Conservation (phyloP, 2,888 invertebrate species). For the Calameuta filiformis region DNA sequence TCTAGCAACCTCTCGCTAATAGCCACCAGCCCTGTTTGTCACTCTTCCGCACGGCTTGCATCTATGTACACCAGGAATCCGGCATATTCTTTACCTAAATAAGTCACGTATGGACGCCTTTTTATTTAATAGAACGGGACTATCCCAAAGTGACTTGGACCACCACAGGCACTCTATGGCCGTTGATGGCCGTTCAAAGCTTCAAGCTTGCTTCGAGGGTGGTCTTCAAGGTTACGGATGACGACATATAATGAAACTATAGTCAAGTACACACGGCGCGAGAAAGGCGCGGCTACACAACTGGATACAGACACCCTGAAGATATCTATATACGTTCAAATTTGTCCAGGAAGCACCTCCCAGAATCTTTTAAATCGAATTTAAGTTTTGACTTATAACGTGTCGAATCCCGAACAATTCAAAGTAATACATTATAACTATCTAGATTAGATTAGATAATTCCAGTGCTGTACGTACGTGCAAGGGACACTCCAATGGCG, state of each 20-base stretch:
- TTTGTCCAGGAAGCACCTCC: neutral
- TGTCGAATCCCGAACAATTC: neutral
- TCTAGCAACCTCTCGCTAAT: neutral
- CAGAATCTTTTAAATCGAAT: neutral
- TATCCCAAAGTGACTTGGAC: neutral
- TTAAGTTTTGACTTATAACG: neutral
- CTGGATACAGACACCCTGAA: neutral
- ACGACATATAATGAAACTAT: neutral
- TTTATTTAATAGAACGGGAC: neutral
- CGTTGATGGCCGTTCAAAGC: conserved; percentile 1
- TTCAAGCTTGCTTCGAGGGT: conserved; percentile 3
- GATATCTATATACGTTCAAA: neutral
- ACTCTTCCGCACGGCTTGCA: neutral
- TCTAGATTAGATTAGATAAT: neutral
- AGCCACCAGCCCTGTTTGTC: neutral
- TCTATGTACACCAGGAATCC: neutral
- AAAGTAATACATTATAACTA: neutral
- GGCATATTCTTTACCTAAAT: neutral
- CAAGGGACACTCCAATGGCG: neutral
- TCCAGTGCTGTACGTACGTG: neutral
- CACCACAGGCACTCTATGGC: neutral
- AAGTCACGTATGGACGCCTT: neutral
- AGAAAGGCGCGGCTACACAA: neutral
- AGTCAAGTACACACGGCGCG: neutral
- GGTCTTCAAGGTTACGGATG: conserved; percentile 3